phyloP scores from a whole-genome alignment of 2,797 vertebrate species.

The Australoheros facetus region DNA sequence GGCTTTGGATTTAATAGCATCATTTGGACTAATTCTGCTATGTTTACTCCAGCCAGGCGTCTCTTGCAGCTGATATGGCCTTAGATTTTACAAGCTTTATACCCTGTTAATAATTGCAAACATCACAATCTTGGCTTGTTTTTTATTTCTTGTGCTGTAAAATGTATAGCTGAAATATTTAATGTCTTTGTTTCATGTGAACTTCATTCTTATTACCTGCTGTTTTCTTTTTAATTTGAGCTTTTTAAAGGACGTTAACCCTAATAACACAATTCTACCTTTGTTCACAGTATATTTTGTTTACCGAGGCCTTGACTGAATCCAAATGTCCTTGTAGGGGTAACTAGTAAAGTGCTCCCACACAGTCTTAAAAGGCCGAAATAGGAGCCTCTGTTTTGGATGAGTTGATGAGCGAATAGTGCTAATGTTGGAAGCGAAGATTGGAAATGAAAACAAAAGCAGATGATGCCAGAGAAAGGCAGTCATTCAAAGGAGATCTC shows the following conservation, averaged over 20 bases:
- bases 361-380: constrained; percentile 14
- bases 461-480: neutral
- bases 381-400: constrained; percentile 13
- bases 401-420: constrained; percentile 1
- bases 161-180: constrained; percentile 48
- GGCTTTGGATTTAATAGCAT: constrained; percentile 62
- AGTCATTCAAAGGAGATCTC: neutral
- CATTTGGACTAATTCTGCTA: constrained; percentile 57
- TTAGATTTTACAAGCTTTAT: constrained; percentile 71
- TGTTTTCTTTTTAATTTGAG: constrained; percentile 41
- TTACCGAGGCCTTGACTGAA: constrained; percentile 40
- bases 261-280: constrained; percentile 41
- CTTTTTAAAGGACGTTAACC: constrained; percentile 15
- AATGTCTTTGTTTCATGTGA: constrained; percentile 44
- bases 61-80: constrained; percentile 68
- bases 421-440: constrained; percentile 23
- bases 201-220: constrained; percentile 49
- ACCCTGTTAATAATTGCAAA: constrained; percentile 62
- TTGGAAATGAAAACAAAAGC: constrained; percentile 4
- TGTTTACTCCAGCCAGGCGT: constrained; percentile 62
- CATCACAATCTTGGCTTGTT: constrained; percentile 38
- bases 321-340: constrained; percentile 40
- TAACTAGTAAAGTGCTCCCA: constrained; percentile 17
- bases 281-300: constrained; percentile 43
- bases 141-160: constrained; percentile 46